A percentile compares a stretch with the other conserved stretches of the same genome.
Evolutionary conservation across 1,140 invertebrate species (phyloP).

Genomic region (Micrasema minimum): DNA sequence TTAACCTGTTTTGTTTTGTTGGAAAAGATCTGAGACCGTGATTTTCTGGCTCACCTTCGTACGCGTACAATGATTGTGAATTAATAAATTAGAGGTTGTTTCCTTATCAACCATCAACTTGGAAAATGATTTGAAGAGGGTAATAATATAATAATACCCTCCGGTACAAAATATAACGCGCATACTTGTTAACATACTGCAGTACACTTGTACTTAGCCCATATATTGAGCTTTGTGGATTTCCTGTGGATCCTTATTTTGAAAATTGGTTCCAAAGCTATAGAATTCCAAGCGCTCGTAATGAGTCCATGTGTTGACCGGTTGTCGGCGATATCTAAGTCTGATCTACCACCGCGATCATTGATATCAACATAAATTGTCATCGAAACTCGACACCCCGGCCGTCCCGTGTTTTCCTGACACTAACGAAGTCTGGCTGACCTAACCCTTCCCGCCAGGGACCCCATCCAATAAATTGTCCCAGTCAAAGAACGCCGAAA

Average conservation of each 20-base stretch:
- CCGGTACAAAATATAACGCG: not conserved
- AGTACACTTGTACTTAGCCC: not conserved
- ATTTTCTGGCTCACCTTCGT: conserved; percentile 24
- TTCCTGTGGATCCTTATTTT: not conserved
- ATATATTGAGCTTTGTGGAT: not conserved
- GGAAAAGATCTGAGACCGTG: conserved; percentile 3
- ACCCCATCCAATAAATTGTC: conserved; percentile 28
- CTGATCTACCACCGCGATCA: not conserved
- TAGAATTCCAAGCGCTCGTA: not conserved
- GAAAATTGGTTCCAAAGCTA: not conserved
- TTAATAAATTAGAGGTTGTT: conserved; percentile 28
- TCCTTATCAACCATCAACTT: not conserved
- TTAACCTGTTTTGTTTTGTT: conserved; percentile 25
- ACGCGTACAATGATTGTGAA: conserved; percentile 2
- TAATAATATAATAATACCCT: not conserved
- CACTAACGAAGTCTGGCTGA: conserved; percentile 22
- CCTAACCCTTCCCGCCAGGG: not conserved
- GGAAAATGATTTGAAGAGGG: not conserved
- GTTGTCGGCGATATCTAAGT: conserved; percentile 17
- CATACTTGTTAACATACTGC: not conserved
- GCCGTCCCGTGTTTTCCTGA: not conserved
- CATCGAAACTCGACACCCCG: conserved; percentile 7
- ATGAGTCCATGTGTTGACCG: conserved; percentile 8
- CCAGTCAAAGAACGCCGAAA: conserved; percentile 30
- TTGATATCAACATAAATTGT: conserved; percentile 23